These are phyloP conservation scores for Nasonia vitripennis DNA, from an alignment of 1,140 invertebrate species.

Conservation along the genomic window DNA sequence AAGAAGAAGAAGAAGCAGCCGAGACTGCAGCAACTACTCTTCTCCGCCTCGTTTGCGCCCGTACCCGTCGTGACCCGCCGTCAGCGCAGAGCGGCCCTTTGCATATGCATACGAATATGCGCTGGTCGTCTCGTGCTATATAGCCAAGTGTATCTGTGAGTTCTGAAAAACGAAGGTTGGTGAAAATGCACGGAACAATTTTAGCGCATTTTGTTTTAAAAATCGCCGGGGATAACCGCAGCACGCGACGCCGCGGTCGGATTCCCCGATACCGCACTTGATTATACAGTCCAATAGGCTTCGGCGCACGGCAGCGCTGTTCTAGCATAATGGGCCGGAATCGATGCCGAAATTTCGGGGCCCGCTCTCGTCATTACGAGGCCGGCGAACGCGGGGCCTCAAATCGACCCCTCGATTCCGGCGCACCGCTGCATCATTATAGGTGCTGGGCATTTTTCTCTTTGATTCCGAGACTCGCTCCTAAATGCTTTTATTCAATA, in stretches of 20 bases:
- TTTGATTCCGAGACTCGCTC: not conserved
- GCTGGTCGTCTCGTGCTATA: not conserved
- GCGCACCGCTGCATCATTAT: conserved; percentile 34
- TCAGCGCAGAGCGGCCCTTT: not conserved
- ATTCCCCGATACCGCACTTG: too few relatives aligned
- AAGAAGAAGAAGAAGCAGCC: too few relatives aligned
- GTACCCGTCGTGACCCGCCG: conserved; percentile 12
- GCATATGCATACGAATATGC: conserved; percentile 11
- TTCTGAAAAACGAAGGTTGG: not conserved
- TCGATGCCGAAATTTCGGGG: not conserved
- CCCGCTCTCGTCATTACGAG: conserved; percentile 23
- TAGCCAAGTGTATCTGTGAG: not conserved
- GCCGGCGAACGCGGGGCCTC: not conserved
- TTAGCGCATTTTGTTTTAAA: too few relatives aligned
- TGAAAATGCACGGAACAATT: not conserved
- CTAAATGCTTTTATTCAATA: conserved; percentile 28
- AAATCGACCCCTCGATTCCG: not conserved
- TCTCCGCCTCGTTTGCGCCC: not conserved
- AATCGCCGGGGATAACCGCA: too few relatives aligned
- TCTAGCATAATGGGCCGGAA: conserved; percentile 1
- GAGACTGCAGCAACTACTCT: not conserved
- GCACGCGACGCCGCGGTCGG: not conserved
- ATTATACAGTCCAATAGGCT: not conserved
- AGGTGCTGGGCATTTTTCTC: not conserved
- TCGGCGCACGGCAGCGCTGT: not conserved